Evolutionary conservation across 2,888 invertebrate species (phyloP), one percentile per base, ranked within the genome.

Genomic region (Molorchus minor): DNA sequence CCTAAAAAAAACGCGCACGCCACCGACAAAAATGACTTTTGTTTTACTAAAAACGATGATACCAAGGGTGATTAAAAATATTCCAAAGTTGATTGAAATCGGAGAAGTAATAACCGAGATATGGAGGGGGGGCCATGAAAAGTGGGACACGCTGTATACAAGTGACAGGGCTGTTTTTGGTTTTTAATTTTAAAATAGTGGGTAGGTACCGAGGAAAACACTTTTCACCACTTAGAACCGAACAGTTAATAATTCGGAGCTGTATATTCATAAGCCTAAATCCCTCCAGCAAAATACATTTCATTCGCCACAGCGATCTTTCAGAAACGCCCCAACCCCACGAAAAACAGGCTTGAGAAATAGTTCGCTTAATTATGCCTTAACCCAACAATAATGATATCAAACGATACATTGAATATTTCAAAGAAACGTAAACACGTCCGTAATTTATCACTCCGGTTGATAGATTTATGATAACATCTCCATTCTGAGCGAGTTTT

Each of bases 401-500:
- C 20, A 35, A 20, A 21, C 15, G 16, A 19, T 41, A 52, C 36
- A 52, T 52, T 52, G 19, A 52, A 52, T 30, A 52, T 62, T 58
- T 41, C 58, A 38, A 40, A 47, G 54, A 46, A 62, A 51, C 47
- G 61, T 58, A 61, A 64, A 62, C 65, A 65, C 30, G 41, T 40
- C 45, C 17, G 54, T 53, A 56, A 65, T 65, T 65, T 61, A 65
- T 65, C 62, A 62, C 43, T 21, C 21, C 35, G 33, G 45, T 61
- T 58, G 65, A 65, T 57, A 62, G 65, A 65, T 65, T 65, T 65
- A 62, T 46, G 62, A 57, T 58, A 62, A 61, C 57, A 59, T 62
- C 65, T 62, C 61, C 58, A 65, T 62, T 58, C 55, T 17, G 21
- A 40, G 47, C 55, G 20, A 33, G 49, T 49, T 49, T 29, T 47